phyloP scores from a whole-genome alignment of 2,797 vertebrate species.

The Labeo calbasu region DNA sequence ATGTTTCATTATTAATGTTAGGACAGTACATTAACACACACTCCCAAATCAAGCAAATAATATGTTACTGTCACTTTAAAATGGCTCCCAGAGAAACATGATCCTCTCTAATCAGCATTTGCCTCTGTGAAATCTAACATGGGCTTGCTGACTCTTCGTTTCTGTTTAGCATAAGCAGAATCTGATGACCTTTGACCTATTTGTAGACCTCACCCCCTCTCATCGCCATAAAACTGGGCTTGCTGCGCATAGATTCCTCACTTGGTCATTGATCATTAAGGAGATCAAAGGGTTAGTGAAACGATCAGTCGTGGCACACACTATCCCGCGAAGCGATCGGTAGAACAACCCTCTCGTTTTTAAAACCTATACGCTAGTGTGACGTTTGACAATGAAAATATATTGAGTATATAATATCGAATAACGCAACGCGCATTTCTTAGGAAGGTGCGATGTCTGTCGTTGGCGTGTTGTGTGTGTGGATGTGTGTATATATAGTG shows the following conservation, averaged over 20 bases:
- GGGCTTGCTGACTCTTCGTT: slow-evolving; percentile 71
- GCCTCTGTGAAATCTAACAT: slow-evolving; percentile 74
- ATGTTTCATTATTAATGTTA: slow-evolving; percentile 1
- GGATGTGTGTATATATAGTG: slow-evolving; percentile 46
- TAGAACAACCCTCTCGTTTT: neutral
- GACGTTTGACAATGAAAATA: neutral
- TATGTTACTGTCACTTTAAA: slow-evolving; percentile 63
- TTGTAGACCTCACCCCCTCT: slow-evolving; percentile 59
- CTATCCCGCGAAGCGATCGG: slow-evolving; percentile 15
- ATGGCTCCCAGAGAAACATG: slow-evolving; percentile 65
- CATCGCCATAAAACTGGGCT: slow-evolving; percentile 61
- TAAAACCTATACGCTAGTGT: neutral
- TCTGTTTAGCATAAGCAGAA: slow-evolving; percentile 68
- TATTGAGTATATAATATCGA: neutral
- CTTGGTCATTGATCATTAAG: slow-evolving; percentile 69
- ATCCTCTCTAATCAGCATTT: slow-evolving; percentile 69
- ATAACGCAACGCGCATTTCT: slow-evolving; percentile 5
- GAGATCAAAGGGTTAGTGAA: slow-evolving; percentile 62
- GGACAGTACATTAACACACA: neutral
- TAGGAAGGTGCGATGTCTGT: slow-evolving; percentile 40
- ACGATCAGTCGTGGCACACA: slow-evolving; percentile 61
- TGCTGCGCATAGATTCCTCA: slow-evolving; percentile 62
- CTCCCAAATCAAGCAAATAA: slow-evolving; percentile 18
- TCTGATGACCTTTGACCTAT: slow-evolving; percentile 73
- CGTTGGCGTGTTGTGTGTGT: slow-evolving; percentile 45